These are phyloP conservation scores for Xylocopa sonorina DNA, from an alignment of 1,140 invertebrate genomes.

Conservation along the genomic window DNA sequence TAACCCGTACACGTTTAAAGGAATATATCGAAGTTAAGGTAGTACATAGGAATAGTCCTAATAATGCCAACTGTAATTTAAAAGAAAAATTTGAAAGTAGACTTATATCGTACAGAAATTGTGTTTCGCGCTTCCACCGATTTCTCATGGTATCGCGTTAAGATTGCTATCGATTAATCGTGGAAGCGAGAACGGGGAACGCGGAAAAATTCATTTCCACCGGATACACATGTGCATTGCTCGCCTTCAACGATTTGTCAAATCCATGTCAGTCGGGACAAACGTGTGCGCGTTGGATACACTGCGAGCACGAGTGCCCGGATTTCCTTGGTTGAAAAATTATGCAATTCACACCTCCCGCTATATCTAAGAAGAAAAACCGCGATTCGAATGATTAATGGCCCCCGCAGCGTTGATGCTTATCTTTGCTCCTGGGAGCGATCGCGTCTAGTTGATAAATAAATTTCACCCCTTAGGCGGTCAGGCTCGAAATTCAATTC, in stretches of 20 bases:
- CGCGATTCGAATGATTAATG: slow-evolving; percentile 56
- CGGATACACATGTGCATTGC: background rate
- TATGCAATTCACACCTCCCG: slow-evolving; percentile 52
- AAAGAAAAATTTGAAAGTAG: no score
- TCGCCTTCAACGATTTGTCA: slow-evolving; percentile 40
- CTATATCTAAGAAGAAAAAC: slow-evolving; percentile 25
- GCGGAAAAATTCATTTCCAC: slow-evolving; percentile 19
- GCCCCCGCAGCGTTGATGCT: slow-evolving; percentile 42
- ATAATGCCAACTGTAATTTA: no score
- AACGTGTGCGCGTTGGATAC: background rate
- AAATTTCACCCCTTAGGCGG: slow-evolving; percentile 48
- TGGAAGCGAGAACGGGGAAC: background rate
- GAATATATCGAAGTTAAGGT: no score
- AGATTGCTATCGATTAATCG: slow-evolving; percentile 15
- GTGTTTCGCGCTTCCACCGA: background rate
- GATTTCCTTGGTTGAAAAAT: slow-evolving; percentile 55
- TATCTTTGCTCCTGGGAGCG: slow-evolving; percentile 11
- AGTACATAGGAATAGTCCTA: no score
- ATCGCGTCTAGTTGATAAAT: slow-evolving; percentile 45
- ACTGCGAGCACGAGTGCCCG: background rate
- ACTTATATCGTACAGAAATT: no score
- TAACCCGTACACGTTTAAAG: no score
- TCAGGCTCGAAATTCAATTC: slow-evolving; percentile 32
- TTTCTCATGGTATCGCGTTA: background rate
- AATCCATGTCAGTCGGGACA: slow-evolving; percentile 22